phyloP scores from a whole-genome alignment of 2,113 vertebrate genomes.

The Nerophis lumbriciformis region DNA sequence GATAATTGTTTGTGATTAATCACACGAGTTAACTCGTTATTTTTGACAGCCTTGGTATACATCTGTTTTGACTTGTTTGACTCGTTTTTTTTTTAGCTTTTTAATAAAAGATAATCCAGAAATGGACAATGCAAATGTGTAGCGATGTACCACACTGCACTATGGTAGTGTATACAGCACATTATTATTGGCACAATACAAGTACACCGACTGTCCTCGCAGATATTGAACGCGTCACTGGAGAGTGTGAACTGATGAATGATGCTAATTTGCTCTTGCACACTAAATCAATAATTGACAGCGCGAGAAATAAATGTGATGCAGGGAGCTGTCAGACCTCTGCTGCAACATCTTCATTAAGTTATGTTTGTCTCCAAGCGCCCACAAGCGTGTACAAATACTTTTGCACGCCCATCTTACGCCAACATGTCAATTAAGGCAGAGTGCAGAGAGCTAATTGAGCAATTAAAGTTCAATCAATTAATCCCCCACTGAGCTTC shows the following conservation, averaged over 20 bases:
- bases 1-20: too few species aligned
- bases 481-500: conserved; percentile 14
- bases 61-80: too few species aligned
- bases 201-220: neutral
- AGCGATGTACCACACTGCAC: too few species aligned
- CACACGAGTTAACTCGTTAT: too few species aligned
- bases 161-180: neutral
- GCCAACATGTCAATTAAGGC: conserved; percentile 23
- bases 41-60: too few species aligned
- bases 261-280: conserved; percentile 49
- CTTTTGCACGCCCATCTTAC: neutral
- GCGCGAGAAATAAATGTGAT: conserved; percentile 7
- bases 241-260: conserved; percentile 45
- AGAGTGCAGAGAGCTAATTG: neutral
- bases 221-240: conserved; percentile 35
- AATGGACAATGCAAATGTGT: too few species aligned
- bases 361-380: too few species aligned
- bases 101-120: too few species aligned
- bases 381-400: too few species aligned
- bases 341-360: too few species aligned
- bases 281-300: conserved; percentile 46
- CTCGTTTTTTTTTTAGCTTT: too few species aligned
- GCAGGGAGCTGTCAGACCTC: too few species aligned
- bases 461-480: conserved; percentile 10
- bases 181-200: neutral